Percentiles rank a stretch among this genome's conserved stretches.
Conservation (phyloP, 2,888 invertebrate species). For the Pollenia amentaria region DNA sequence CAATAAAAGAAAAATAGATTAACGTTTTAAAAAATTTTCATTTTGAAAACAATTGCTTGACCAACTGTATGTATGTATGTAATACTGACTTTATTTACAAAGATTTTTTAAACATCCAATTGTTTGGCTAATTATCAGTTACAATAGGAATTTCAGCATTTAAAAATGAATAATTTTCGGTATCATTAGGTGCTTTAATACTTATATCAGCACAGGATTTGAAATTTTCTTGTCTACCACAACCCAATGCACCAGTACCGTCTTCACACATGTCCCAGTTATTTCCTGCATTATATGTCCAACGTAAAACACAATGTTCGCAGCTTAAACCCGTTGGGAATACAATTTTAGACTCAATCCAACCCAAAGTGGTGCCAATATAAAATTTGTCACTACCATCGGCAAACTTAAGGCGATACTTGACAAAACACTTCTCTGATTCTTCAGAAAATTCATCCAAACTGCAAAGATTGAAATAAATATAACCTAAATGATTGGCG, state of each 20-base stretch:
- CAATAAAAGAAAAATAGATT: too few relatives aligned
- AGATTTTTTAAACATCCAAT: neutral
- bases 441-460: slow-evolving; percentile 84
- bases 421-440: slow-evolving; percentile 85
- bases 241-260: slow-evolving; percentile 84
- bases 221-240: slow-evolving; percentile 86
- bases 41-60: too few relatives aligned
- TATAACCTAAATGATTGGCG: slow-evolving; percentile 85
- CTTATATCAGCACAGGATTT: slow-evolving; percentile 85
- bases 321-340: slow-evolving; percentile 85
- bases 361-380: slow-evolving; percentile 76
- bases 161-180: too few relatives aligned
- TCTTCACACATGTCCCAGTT: slow-evolving; percentile 85
- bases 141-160: slow-evolving; percentile 11
- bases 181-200: slow-evolving; percentile 67
- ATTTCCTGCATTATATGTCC: slow-evolving; percentile 86
- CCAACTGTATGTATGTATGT: too few relatives aligned
- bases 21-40: too few relatives aligned
- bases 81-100: neutral
- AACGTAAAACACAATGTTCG: slow-evolving; percentile 86
- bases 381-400: slow-evolving; percentile 79
- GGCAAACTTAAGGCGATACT: slow-evolving; percentile 81
- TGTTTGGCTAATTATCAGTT: neutral
- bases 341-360: slow-evolving; percentile 77
- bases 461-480: slow-evolving; percentile 85